Percentiles rank a stretch among this genome's conserved stretches.
These are phyloP conservation scores for Coelopa frigida DNA, from an alignment of 1,140 invertebrate genomes.

Conservation along the genomic window DNA sequence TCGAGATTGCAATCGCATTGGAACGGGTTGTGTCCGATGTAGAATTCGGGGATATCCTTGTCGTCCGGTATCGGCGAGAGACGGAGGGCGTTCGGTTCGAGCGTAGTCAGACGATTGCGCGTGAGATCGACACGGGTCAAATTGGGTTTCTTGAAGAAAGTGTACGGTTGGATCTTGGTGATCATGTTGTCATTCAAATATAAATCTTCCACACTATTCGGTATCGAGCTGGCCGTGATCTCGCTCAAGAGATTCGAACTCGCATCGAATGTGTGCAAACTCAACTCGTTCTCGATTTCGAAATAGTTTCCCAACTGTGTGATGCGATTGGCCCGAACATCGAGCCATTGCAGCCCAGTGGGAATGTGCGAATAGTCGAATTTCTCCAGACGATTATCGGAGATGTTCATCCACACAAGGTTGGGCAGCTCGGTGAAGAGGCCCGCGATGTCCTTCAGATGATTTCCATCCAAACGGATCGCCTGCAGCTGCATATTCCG, in stretches of 20 bases:
- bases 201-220: slow-evolving; percentile 76
- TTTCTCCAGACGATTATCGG: slow-evolving; percentile 79
- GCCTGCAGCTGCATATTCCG: slow-evolving; percentile 76
- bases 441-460: slow-evolving; percentile 73
- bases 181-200: slow-evolving; percentile 83
- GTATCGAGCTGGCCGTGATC: slow-evolving; percentile 76
- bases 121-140: slow-evolving; percentile 78
- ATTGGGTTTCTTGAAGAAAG: slow-evolving; percentile 90
- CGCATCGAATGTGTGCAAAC: slow-evolving; percentile 76
- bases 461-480: slow-evolving; percentile 81
- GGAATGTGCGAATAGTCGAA: slow-evolving; percentile 91
- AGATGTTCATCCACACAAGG: slow-evolving; percentile 86
- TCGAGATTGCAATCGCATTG: slow-evolving; percentile 73
- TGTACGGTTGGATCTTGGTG: slow-evolving; percentile 79
- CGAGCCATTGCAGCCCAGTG: slow-evolving; percentile 78
- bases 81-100: slow-evolving; percentile 79
- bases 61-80: slow-evolving; percentile 71
- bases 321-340: slow-evolving; percentile 83
- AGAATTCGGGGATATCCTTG: slow-evolving; percentile 80
- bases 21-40: slow-evolving; percentile 83
- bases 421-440: slow-evolving; percentile 80
- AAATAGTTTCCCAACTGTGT: slow-evolving; percentile 83
- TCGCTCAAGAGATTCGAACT: slow-evolving; percentile 78
- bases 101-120: slow-evolving; percentile 73
- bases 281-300: slow-evolving; percentile 75